These are phyloP conservation scores for Drosophila trichaetosa DNA, from an alignment of 2,888 invertebrate genomes.

Conservation along the genomic window DNA sequence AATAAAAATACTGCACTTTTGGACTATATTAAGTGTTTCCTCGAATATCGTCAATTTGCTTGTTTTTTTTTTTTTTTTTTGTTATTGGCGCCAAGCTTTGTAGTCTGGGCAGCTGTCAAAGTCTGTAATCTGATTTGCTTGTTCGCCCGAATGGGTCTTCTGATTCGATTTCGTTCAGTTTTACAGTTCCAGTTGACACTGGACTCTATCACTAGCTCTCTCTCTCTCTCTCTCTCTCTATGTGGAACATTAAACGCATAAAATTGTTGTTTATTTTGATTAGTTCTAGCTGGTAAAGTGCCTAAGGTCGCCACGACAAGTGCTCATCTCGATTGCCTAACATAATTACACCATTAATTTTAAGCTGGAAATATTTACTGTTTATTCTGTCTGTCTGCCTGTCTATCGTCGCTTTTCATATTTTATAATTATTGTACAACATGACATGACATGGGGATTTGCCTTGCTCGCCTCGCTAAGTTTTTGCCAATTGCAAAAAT, in stretches of 20 bases:
- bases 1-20: not conserved
- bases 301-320: constrained; percentile 16
- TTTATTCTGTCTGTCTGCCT: constrained; percentile 15
- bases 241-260: constrained; percentile 39
- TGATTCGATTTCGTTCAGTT: constrained; percentile 53
- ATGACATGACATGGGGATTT: constrained; percentile 78
- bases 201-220: not conserved
- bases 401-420: constrained; percentile 53
- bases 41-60: constrained; percentile 51
- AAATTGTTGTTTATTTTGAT: constrained; percentile 14
- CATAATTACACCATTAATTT: constrained; percentile 44
- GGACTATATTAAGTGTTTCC: constrained; percentile 20
- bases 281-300: not conserved
- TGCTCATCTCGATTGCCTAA: constrained; percentile 12
- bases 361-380: constrained; percentile 21
- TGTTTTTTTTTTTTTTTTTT: constrained; percentile 52
- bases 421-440: constrained; percentile 67
- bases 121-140: constrained; percentile 38
- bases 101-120: constrained; percentile 11
- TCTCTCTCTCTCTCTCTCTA: not conserved
- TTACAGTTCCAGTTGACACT: constrained; percentile 47
- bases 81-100: constrained; percentile 63
- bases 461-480: constrained; percentile 56
- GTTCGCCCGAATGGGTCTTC: constrained; percentile 33
- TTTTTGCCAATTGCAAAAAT: constrained; percentile 67